phyloP scores from a whole-genome alignment of 2,113 vertebrate species.

The Formicarius rufipectus region DNA sequence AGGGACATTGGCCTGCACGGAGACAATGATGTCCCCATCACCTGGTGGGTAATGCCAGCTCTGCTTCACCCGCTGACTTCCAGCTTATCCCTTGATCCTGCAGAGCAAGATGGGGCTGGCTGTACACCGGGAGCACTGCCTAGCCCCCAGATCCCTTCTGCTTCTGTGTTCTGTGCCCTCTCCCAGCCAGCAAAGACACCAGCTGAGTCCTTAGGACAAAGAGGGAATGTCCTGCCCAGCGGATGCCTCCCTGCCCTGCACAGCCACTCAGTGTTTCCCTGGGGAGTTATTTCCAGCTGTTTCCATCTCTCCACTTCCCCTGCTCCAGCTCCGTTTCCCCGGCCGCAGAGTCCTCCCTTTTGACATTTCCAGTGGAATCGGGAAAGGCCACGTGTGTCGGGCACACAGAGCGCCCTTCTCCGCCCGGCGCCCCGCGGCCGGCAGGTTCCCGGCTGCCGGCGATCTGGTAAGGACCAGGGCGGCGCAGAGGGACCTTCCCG shows the following conservation, averaged over 20 bases:
- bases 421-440: neutral
- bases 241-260: neutral
- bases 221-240: neutral
- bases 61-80: neutral
- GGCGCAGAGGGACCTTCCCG: neutral
- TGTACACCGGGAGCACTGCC: accelerated
- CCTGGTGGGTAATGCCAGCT: neutral
- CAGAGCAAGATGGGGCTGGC: neutral
- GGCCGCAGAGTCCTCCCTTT: neutral
- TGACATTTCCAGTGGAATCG: neutral
- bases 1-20: accelerated
- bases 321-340: neutral
- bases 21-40: neutral
- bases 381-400: neutral
- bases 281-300: neutral
- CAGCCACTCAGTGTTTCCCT: neutral
- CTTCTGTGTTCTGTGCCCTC: neutral
- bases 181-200: neutral
- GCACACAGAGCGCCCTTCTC: conserved; percentile 25
- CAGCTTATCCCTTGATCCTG: neutral
- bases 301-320: neutral
- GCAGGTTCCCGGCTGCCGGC: neutral
- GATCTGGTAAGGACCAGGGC: neutral
- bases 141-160: neutral
- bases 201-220: neutral